A percentile compares a stretch with the other conserved stretches of the same genome.
These are phyloP conservation scores for Heterocephalus glaber DNA, from an alignment of 2,113 vertebrate species.

Conservation along the genomic window DNA sequence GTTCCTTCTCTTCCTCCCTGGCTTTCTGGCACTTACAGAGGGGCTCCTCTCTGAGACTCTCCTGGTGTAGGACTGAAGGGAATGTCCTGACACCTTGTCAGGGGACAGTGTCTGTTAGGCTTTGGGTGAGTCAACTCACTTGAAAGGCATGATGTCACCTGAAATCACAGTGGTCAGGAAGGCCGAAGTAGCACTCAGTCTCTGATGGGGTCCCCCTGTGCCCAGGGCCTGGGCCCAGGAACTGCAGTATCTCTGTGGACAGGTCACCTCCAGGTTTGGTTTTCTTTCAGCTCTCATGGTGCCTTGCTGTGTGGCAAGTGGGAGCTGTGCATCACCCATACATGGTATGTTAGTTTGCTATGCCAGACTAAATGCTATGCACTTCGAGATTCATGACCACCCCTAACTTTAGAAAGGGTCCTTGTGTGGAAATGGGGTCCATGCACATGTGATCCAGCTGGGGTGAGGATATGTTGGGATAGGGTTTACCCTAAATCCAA, in stretches of 20 bases:
- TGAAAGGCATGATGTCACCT: background rate
- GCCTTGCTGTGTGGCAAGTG: background rate
- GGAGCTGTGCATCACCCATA: background rate
- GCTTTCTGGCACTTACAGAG: background rate
- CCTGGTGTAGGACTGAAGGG: background rate
- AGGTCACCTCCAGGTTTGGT: background rate
- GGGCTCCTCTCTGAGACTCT: background rate
- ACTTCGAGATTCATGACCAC: background rate
- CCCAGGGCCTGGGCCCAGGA: too few species aligned
- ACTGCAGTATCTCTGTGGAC: background rate
- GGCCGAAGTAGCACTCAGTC: background rate
- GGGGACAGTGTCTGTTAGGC: background rate
- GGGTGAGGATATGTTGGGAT: background rate
- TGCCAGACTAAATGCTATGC: accelerated
- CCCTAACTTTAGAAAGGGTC: background rate
- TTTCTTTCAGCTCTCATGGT: accelerated
- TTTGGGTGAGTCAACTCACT: background rate
- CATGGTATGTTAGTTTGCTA: accelerated
- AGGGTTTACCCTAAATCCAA: background rate
- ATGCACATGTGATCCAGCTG: accelerated
- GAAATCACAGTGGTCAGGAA: background rate
- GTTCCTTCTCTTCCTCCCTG: background rate
- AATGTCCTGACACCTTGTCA: accelerated
- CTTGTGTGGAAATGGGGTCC: background rate
- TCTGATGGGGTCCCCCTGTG: background rate